Base-by-base conservation (phyloP, 2,113 vertebrate species). In the Spizaetus ornatus region DNA sequence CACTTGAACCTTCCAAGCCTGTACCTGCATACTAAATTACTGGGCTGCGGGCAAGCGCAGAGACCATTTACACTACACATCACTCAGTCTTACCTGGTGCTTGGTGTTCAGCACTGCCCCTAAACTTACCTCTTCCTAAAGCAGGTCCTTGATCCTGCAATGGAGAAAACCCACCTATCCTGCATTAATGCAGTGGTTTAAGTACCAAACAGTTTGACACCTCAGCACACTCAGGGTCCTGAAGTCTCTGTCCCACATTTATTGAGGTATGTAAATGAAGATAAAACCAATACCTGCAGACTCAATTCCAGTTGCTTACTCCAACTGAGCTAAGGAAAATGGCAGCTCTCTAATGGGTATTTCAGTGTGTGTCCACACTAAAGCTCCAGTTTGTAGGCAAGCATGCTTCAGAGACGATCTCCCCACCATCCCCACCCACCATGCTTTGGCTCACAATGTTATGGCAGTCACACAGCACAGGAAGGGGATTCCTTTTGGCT, bases 1-100 rank as follows among this genome's bases (percentile, higher is more conserved):
- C 20, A 31, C 13, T 23, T 18, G 38, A 88, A 50, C n/a, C 34
- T 79, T 48, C 34, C 79, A 62, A 34, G 55, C 26, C 40, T 27
- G 3, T 21, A 9, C 13, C 63, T 8, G 40, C 66, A 55, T 0
- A 0, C 48, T 42, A 42, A 42, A 11, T 29, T 21, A 42, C 5
- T 9, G 38, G 71, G 38, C 36, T 66, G 47, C 19, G 38, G n/a
- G 32, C 11, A 70, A 62, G 21, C 1, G 1, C 34, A 45, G 52
- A 50, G 52, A 17, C 10, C 40, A 63, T 12, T 71, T 13, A 79
- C 36, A 40, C 11, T 6, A 0, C 26, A 19, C 5, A 3, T 34
- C 7, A 25, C 18, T 42, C 70, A 29, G 38, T 22, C 3, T 0
- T 4, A 47, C 1, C 56, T 50, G 50, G 18, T 18, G 23, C 32